Conservation (phyloP, 1,140 invertebrate genomes). For the Drosophila sulfurigaster region DNA sequence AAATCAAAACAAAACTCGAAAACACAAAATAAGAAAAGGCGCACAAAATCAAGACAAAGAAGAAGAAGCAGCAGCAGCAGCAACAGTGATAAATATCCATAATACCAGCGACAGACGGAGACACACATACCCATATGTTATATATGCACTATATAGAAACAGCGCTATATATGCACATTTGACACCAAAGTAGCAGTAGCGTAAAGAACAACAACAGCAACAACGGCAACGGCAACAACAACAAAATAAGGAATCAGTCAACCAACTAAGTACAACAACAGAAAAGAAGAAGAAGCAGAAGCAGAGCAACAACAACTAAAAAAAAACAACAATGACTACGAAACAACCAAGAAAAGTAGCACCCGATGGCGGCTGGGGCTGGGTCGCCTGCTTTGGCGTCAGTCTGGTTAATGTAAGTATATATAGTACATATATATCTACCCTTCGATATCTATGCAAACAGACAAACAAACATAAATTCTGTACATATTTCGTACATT, state of each 20-base stretch:
- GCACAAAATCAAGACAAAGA: constrained; percentile 5
- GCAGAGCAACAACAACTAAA: constrained; percentile 27
- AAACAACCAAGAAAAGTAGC: constrained; percentile 83
- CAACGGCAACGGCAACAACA: constrained; percentile 3
- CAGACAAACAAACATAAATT: background rate
- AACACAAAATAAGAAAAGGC: constrained; percentile 25
- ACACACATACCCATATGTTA: constrained; percentile 14
- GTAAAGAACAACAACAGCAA: constrained; percentile 41
- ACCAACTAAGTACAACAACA: constrained; percentile 34
- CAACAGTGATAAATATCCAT: constrained; percentile 40
- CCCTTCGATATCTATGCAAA: background rate
- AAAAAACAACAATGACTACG: constrained; percentile 57
- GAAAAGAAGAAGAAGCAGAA: constrained; percentile 5
- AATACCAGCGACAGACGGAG: constrained; percentile 13
- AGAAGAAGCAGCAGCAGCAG: constrained; percentile 1
- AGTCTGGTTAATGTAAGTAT: constrained; percentile 91
- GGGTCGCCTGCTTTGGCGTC: constrained; percentile 92
- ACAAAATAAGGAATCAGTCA: constrained; percentile 40
- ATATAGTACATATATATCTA: background rate
- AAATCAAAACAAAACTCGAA: constrained; percentile 42
- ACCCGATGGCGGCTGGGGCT: constrained; percentile 89
- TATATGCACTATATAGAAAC: constrained; percentile 49
- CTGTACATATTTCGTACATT: background rate
- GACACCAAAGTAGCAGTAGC: constrained; percentile 41
- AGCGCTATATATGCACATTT: constrained; percentile 53